Percentiles rank a stretch among this genome's conserved stretches.
phyloP scores from a whole-genome alignment of 2,888 invertebrate species.

The Aporophyla lueneburgensis region DNA sequence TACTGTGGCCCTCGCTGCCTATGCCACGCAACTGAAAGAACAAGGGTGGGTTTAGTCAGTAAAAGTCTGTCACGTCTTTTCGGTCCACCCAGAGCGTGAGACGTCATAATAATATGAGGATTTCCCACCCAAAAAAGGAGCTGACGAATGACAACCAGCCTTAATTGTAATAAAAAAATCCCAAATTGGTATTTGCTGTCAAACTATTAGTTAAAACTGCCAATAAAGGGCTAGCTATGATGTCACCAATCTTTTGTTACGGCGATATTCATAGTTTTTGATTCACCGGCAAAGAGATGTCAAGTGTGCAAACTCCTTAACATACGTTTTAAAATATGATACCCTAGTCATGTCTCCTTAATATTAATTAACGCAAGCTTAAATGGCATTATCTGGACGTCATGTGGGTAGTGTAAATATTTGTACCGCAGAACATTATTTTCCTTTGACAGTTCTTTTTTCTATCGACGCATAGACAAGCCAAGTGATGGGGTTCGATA shows the following conservation, averaged over 20 bases:
- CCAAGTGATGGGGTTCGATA: slow-evolving; percentile 13
- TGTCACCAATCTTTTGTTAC: no score
- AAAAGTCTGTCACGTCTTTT: no score
- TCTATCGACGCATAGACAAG: background rate
- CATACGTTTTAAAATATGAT: background rate
- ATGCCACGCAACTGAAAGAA: no score
- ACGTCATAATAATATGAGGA: no score
- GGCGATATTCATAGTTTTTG: background rate
- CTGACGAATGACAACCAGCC: background rate
- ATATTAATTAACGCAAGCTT: slow-evolving; percentile 45
- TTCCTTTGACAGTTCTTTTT: slow-evolving; percentile 20
- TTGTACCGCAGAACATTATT: slow-evolving; percentile 9
- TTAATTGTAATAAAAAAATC: background rate
- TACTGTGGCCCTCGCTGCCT: no score
- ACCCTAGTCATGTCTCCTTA: slow-evolving; percentile 27
- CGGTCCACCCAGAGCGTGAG: no score
- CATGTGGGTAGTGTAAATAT: slow-evolving; percentile 26
- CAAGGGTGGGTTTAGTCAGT: no score
- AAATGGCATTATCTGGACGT: slow-evolving; percentile 28
- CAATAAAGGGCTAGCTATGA: background rate
- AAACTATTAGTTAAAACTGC: background rate
- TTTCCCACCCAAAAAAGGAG: no score
- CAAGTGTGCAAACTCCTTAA: slow-evolving; percentile 14
- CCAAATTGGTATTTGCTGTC: background rate
- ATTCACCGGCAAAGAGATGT: no score